A percentile compares a stretch with the other conserved stretches of the same genome.
phyloP scores from a whole-genome alignment of 2,888 invertebrate genomes.

The Falcaria lacertinaria region DNA sequence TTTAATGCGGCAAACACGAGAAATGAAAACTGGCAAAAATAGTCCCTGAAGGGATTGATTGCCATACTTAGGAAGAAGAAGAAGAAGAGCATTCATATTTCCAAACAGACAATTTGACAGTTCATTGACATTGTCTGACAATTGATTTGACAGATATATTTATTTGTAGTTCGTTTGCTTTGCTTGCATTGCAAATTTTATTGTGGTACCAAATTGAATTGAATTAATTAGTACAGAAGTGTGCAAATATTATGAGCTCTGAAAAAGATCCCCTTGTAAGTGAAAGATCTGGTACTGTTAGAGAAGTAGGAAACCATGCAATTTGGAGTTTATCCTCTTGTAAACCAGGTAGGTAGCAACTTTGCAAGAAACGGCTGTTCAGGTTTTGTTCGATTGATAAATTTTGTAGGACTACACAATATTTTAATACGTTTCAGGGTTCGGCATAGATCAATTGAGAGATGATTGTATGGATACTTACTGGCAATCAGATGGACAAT shows the following conservation, averaged over 20 bases:
- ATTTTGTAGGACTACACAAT: neutral
- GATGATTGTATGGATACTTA: constrained; percentile 98
- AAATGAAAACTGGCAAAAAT: no score
- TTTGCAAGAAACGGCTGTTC: no score
- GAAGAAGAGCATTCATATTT: no score
- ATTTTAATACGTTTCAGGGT: constrained; percentile 81
- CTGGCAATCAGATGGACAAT: constrained; percentile 99
- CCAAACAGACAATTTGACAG: no score
- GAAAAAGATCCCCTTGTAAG: constrained; percentile 71
- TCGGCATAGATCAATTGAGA: constrained; percentile 97
- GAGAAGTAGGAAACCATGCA: constrained; percentile 94
- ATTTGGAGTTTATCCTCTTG: constrained; percentile 99
- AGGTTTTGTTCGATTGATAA: no score
- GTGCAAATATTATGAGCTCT: constrained; percentile 38
- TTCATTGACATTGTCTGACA: no score
- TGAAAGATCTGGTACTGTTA: constrained; percentile 71
- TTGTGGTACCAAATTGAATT: neutral
- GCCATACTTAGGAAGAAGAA: no score
- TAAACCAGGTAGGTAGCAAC: constrained; percentile 98
- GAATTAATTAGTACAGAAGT: neutral
- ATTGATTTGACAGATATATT: no score
- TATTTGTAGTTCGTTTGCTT: no score
- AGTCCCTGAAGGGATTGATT: no score
- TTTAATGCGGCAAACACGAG: no score
- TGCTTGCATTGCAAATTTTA: no score